Evolutionary conservation across 2,888 invertebrate genomes (phyloP).

Genomic region (Acanthosoma haemorrhoidale): DNA sequence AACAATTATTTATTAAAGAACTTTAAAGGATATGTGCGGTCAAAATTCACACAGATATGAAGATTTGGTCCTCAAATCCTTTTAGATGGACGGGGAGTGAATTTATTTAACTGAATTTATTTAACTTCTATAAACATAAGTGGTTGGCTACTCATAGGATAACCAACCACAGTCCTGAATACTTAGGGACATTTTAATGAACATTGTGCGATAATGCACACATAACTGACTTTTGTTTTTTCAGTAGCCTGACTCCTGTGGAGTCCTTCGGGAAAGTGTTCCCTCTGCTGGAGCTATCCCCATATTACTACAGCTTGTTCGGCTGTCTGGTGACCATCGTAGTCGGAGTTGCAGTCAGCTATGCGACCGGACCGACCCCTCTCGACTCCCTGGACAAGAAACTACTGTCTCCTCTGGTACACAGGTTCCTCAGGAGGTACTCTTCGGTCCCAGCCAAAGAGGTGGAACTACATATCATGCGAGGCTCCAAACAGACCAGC

Average conservation of each 20-base stretch:
- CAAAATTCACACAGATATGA: no score
- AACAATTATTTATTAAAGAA: no score
- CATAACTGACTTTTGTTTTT: slow-evolving; percentile 44
- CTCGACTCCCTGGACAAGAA: slow-evolving; percentile 54
- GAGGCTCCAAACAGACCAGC: no score
- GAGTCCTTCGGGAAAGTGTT: not conserved
- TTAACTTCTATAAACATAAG: no score
- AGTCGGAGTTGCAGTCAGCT: not conserved
- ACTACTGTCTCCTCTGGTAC: slow-evolving; percentile 55
- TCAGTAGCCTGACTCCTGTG: slow-evolving; percentile 39
- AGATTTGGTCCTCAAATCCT: no score
- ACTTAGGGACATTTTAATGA: no score
- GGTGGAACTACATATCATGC: not conserved
- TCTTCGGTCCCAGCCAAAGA: not conserved
- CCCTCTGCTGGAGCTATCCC: not conserved
- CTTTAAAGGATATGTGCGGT: no score
- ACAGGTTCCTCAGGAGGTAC: slow-evolving; percentile 47
- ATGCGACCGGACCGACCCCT: slow-evolving; percentile 42
- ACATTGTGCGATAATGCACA: no score
- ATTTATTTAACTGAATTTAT: no score
- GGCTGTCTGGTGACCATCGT: not conserved
- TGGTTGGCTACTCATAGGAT: no score
- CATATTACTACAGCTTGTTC: not conserved
- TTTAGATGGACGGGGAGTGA: no score
- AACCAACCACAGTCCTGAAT: no score